phyloP scores from a whole-genome alignment of 2,888 invertebrate genomes.

The Pterostichus niger region DNA sequence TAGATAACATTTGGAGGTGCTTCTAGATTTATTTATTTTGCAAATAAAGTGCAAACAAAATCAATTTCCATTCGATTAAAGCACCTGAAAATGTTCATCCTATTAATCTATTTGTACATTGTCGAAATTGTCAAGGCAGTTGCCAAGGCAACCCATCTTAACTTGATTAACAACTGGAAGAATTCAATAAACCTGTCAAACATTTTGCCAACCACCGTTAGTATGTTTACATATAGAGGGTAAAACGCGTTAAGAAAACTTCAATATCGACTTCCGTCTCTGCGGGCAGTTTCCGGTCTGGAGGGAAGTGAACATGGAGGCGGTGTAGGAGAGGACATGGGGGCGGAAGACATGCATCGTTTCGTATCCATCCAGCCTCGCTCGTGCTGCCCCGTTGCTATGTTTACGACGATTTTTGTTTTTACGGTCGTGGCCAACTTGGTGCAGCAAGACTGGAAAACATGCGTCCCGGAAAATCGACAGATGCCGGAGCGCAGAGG shows the following conservation, averaged over 20 bases:
- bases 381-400: conserved; percentile 2
- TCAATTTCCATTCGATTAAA: too few species aligned
- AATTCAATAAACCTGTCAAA: neutral
- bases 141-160: too few species aligned
- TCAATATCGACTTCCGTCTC: conserved; percentile 38
- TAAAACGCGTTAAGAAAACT: conserved; percentile 41
- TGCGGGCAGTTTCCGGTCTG: conserved; percentile 34
- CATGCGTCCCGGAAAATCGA: too few species aligned
- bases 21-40: too few species aligned
- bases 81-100: too few species aligned
- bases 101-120: too few species aligned
- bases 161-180: too few species aligned
- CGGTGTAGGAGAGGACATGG: neutral
- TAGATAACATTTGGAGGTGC: too few species aligned
- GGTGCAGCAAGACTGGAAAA: neutral
- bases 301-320: neutral
- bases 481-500: too few species aligned
- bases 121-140: too few species aligned
- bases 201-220: neutral
- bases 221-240: conserved; percentile 22
- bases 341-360: conserved; percentile 43
- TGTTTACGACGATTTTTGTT: conserved; percentile 39
- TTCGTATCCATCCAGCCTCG: neutral
- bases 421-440: conserved; percentile 9
- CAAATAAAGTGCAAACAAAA: too few species aligned